Base-by-base conservation (phyloP, 1,140 invertebrate species). In the Ylistrum balloti region DNA sequence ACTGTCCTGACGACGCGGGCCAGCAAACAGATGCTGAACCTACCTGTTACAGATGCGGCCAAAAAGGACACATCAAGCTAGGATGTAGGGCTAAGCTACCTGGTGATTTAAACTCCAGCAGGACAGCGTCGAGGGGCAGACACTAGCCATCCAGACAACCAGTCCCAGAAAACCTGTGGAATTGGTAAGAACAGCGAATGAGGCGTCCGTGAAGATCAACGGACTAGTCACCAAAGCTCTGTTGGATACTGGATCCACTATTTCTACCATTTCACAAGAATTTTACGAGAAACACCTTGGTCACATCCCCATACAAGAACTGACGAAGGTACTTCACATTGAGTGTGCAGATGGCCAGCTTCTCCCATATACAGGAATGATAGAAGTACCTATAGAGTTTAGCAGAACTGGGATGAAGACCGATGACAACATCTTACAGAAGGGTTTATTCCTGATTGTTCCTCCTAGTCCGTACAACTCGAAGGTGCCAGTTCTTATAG, bases 281-380 rank as follows among this genome's bases (percentile, higher is more conserved):
- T 91, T 91, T 56, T 89, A 89, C 32, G 9, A 89, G 0, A 0
- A 88, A 5, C 86, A 91, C 20, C 38, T 88, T 0, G 17, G 33
- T 10, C 20, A 20, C n/a, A n/a, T 74, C 22, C 7, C n/a, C 0
- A 7, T 89, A 32, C 0, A 89, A n/a, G 22, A 33, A 22, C 86
- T 86, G 11, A 89, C 7, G 17, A 2, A 35, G 20, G 33, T 91
- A 0, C 28, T 89, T 1, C 20, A 88, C 0, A 91, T 89, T 22
- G 88, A 91, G 45, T 91, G 88, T 91, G 90, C 88, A 1, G 88
- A 87, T 17, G 88, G 90, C n/a, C 10, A 89, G 32, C 33, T 9
- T 3, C 20, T 89, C 33, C 90, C 90, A 5, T 91, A 91, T 88
- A 0, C 9, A 74, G 88, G 90, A 32, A 89, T 34, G 11, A 87